phyloP scores from a whole-genome alignment of 2,888 invertebrate genomes.

The Xestia ashworthii region DNA sequence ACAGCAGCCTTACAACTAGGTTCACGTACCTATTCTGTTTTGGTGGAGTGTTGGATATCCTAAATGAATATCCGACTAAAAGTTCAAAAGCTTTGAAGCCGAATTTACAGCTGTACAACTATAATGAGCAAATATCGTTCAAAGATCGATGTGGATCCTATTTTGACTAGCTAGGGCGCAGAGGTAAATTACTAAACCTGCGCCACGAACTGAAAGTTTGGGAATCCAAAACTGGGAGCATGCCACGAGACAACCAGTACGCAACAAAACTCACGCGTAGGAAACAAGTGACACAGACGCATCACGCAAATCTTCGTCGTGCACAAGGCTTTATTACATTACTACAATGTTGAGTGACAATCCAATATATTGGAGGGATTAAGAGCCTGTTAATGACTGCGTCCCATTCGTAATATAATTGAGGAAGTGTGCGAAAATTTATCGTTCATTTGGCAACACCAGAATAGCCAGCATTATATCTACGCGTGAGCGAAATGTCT shows the following conservation, averaged over 20 bases:
- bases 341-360: slow-evolving; percentile 19
- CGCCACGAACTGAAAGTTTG: neutral
- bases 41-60: no score
- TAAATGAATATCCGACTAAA: neutral
- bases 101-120: no score
- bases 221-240: neutral
- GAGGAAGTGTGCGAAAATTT: slow-evolving; percentile 69
- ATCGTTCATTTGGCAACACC: slow-evolving; percentile 63
- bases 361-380: slow-evolving; percentile 48
- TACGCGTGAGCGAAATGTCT: slow-evolving; percentile 22
- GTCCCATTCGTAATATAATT: slow-evolving; percentile 61
- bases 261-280: neutral
- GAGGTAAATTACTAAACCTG: neutral
- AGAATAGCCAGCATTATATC: slow-evolving; percentile 37
- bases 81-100: no score
- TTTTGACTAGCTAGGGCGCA: neutral
- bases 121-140: no score
- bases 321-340: neutral
- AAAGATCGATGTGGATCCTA: neutral
- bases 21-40: no score
- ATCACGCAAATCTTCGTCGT: neutral
- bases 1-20: no score
- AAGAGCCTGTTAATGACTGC: slow-evolving; percentile 49
- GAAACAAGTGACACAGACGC: neutral
- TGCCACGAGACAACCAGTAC: neutral